These are phyloP conservation scores for Danio rerio DNA, from an alignment of 2,113 vertebrate species.

Conservation along the genomic window DNA sequence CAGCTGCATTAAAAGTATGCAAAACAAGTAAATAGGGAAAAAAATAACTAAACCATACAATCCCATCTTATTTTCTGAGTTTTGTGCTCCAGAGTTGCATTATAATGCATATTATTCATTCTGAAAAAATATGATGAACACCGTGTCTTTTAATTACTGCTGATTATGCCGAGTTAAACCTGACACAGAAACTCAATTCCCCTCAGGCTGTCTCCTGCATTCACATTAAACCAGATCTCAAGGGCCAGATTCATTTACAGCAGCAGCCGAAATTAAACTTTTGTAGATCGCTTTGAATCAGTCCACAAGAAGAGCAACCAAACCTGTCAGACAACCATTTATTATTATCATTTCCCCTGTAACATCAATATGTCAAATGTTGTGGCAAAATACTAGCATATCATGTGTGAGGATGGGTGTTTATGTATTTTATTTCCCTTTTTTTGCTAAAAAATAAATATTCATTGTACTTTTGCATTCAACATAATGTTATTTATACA, in stretches of 20 bases:
- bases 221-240: conserved; percentile 52
- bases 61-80: neutral
- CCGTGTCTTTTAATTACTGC: conserved; percentile 56
- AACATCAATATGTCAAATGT: no score
- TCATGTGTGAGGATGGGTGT: no score
- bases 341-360: neutral
- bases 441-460: no score
- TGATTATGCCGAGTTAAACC: conserved; percentile 53
- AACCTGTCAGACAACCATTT: neutral
- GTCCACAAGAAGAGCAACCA: neutral
- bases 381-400: no score
- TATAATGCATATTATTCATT: neutral
- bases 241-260: conserved; percentile 33
- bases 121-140: neutral
- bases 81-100: no score
- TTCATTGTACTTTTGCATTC: no score
- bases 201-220: conserved; percentile 39
- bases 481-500: no score
- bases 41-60: no score
- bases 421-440: no score
- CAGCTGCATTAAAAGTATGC: no score
- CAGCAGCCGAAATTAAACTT: conserved; percentile 24
- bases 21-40: no score
- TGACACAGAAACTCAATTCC: conserved; percentile 57
- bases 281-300: no score